Base-by-base conservation (phyloP, 1,140 invertebrate species). In the Procambarus clarkii region DNA sequence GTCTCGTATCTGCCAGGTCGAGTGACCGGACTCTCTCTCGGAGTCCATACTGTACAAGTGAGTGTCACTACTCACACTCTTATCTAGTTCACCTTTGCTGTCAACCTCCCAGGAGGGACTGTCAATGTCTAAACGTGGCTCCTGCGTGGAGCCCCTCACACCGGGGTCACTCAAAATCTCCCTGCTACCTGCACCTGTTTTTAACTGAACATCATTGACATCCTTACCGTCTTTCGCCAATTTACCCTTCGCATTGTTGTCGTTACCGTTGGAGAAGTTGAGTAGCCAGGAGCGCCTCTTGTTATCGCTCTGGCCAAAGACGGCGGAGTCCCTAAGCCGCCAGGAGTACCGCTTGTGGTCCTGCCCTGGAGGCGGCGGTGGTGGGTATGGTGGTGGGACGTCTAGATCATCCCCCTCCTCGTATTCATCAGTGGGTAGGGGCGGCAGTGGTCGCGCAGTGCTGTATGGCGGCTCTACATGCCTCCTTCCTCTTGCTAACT, bases 211-310 rank as follows among this genome's bases (percentile, higher is more conserved):
- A 91, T 85, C 89, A 78, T 85, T 54, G 89, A 91, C 89, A 79
- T 91, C 89, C 89, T 91, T 91, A 85, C 89, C 89, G 82, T 91
- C 89, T 91, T 91, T 91, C 44, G 83, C 82, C 71, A 91, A 60
- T 79, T 84, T 84, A 69, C 69, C 60, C 76, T 78, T 91, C 58
- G 89, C 46, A 54, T 85, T 85, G 50, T 54, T 54, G 82, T 91
- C 82, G 82, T 76, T 74, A n/a, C 82, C 89, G 54, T 85, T 85
- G 83, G 89, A 50, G 50, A 91, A 69, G 60, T 86, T 91, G 9
- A 85, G 71, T 84, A 90, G 82, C 89, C 89, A 91, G 74, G 89
- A 91, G 71, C 89, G 89, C 77, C 89, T 84, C 76, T 91, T 91
- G 60, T 64, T 85, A 9, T 91, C 89, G 77, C 76, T 71, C 60